Base-by-base conservation (phyloP, 2,888 invertebrate species). In the Callinectes sapidus region DNA sequence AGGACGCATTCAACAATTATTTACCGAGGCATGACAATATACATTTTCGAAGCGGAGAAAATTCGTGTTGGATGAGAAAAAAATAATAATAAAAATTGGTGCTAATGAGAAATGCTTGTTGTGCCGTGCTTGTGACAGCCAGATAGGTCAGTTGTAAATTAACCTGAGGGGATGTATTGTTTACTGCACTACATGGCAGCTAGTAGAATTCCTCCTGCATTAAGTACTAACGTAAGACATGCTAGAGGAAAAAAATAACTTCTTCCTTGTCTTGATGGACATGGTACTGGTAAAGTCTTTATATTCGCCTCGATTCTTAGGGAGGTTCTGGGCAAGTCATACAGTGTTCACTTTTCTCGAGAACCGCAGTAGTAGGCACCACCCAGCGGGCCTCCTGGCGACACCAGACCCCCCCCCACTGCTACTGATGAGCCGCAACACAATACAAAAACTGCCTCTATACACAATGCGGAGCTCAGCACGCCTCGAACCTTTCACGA, bases 261-360 rank as follows among this genome's bases (percentile, higher is more conserved):
- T 13, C 28, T 32, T 77, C 32, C n/a, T n/a, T 77, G n/a, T 8
- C 71, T 77, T 32, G 61, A 18, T 23, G 61, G 6, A 48, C 48
- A 10, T 6, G 48, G 3, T 48, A 6, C 48, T 48, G 48, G 48
- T 0, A 48, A 35, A 35, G 8, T 81, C 81, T 81, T 81, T 35
- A 81, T 81, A 81, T 81, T 81, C 81, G 81, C 81, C 81, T 81
- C 35, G 81, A 35, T 35, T 10, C 35, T 81, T 81, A 35, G 35
- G 35, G 81, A 81, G 81, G 32, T 81, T 81, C 35, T 81, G 81
- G 35, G 16, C 10, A 10, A 28, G 77, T 32, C 77, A 28, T 32
- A 35, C 77, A 32, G 32, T 35, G 8, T 13, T 77, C 14, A 35
- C 81, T 18, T 81, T 0, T n/a, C 35, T 18, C 81, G 14, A 35